Conservation (phyloP, 2,113 vertebrate species). For the Brachypodius melanocephalos region DNA sequence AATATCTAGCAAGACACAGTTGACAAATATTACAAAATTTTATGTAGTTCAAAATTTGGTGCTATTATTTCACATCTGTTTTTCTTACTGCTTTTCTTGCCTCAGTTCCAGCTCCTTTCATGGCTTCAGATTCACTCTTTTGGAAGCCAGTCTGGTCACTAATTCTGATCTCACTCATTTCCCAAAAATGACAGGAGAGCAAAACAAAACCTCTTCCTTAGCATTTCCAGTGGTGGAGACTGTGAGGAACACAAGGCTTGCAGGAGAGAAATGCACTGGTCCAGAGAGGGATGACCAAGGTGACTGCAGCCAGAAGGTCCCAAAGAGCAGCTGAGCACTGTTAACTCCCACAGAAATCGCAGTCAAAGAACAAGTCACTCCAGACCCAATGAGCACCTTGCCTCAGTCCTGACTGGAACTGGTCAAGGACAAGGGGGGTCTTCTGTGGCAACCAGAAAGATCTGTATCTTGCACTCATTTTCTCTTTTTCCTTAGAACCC, state of each 20-base stretch:
- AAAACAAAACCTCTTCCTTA: neutral
- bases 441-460: neutral
- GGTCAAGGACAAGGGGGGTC: neutral
- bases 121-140: neutral
- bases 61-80: neutral
- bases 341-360: neutral
- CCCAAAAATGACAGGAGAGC: neutral
- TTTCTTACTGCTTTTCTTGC: neutral
- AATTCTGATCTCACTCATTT: neutral
- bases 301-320: neutral
- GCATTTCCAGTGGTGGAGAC: neutral
- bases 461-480: neutral
- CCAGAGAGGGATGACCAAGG: neutral
- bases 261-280: neutral
- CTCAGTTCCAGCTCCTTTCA: neutral
- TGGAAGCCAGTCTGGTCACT: neutral
- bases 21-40: neutral
- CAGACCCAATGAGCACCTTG: neutral
- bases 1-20: neutral
- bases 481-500: neutral
- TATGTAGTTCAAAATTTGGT: neutral
- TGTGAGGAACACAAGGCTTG: neutral
- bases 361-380: neutral
- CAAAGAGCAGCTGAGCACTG: neutral
- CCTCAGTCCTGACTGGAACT: neutral